Conservation (phyloP, 2,797 vertebrate genomes). For the Pterois miles region DNA sequence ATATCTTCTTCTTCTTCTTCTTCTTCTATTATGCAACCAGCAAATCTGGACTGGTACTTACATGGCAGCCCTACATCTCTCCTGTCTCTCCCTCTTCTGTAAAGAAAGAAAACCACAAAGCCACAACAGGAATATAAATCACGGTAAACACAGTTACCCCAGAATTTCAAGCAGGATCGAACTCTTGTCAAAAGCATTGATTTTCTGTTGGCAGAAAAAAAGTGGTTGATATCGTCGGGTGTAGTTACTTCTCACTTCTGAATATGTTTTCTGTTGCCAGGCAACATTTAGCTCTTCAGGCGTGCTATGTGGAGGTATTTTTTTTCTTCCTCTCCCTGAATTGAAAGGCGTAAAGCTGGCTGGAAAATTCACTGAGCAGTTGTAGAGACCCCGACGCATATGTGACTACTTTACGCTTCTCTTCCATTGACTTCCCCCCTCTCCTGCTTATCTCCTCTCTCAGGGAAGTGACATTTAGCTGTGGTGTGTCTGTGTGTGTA, state of each 20-base stretch:
- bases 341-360: constrained; percentile 35
- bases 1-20: no score
- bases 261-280: constrained; percentile 47
- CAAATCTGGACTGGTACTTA: background rate
- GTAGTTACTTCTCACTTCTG: constrained; percentile 34
- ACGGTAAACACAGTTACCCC: constrained; percentile 22
- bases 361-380: constrained; percentile 44
- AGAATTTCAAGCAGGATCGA: constrained; percentile 18
- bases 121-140: constrained; percentile 3
- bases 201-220: constrained; percentile 29
- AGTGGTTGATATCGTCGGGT: background rate
- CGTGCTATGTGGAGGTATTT: background rate
- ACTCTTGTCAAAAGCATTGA: constrained; percentile 34
- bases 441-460: constrained; percentile 49
- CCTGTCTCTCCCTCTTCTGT: background rate
- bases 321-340: constrained; percentile 3
- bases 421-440: constrained; percentile 55
- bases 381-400: constrained; percentile 35
- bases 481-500: background rate
- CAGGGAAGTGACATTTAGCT: constrained; percentile 45
- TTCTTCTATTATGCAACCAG: constrained; percentile 28
- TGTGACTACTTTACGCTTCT: constrained; percentile 49
- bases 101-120: background rate
- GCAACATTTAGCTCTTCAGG: constrained; percentile 52
- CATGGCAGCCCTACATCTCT: background rate